Evolutionary conservation across 2,888 invertebrate species (phyloP).

Genomic region (Zygogramma bicolorata): DNA sequence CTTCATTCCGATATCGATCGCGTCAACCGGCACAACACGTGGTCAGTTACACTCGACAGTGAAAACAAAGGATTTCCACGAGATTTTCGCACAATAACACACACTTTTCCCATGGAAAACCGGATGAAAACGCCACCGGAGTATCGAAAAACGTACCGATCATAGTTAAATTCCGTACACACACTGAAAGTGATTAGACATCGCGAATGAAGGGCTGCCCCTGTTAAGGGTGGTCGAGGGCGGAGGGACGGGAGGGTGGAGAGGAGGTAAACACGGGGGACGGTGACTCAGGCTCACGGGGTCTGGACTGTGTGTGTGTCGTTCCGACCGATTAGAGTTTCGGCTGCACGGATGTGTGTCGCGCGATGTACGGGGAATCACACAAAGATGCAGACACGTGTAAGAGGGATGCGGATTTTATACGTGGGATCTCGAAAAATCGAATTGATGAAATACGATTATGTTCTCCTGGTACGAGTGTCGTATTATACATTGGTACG

Average conservation of each 20-base stretch:
- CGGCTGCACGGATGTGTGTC: conserved; percentile 29
- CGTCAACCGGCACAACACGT: conserved; percentile 28
- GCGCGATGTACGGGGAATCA: conserved; percentile 32
- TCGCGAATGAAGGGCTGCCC: conserved; percentile 61
- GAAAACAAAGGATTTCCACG: conserved; percentile 28
- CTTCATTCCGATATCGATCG: conserved; percentile 36
- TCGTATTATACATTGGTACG: too few relatives aligned
- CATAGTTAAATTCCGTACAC: conserved; percentile 56
- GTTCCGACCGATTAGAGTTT: conserved; percentile 25
- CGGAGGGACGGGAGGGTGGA: conserved; percentile 44
- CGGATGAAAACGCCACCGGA: neutral
- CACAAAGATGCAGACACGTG: neutral
- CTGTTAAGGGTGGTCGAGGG: conserved; percentile 52
- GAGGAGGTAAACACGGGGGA: conserved; percentile 56
- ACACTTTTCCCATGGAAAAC: neutral
- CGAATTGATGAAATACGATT: too few relatives aligned
- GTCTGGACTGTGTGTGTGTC: conserved; percentile 10
- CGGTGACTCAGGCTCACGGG: conserved; percentile 55
- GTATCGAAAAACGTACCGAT: conserved; percentile 48
- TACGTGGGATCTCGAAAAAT: neutral
- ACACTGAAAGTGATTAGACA: conserved; percentile 65
- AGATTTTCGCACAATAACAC: conserved; percentile 16
- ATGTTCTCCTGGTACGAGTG: too few relatives aligned
- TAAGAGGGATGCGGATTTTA: neutral
- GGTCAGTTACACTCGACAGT: conserved; percentile 28